A percentile compares a stretch with the other conserved stretches of the same genome.
Conservation (phyloP, 2,113 vertebrate species). For the Nycticebus coucang region DNA sequence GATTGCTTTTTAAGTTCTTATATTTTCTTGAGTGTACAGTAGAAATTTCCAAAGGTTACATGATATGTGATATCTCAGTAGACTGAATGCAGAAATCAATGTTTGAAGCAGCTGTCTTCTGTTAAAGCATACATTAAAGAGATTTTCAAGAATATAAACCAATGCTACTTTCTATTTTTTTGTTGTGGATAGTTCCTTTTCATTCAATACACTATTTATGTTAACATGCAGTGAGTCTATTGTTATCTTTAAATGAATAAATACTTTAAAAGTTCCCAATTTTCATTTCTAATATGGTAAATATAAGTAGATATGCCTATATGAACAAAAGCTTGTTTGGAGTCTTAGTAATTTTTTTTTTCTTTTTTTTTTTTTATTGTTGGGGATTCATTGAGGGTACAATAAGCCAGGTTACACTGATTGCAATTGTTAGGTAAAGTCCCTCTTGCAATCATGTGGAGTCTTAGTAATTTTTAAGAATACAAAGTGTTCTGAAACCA, state of each 20-base stretch:
- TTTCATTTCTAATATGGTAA: slow-evolving; percentile 45
- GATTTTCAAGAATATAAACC: slow-evolving; percentile 37
- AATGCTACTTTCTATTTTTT: background rate
- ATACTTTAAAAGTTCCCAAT: background rate
- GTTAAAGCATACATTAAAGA: slow-evolving; percentile 15
- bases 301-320: slow-evolving; percentile 11
- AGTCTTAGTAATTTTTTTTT: slow-evolving; percentile 43
- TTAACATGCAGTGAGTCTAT: background rate
- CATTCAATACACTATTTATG: slow-evolving; percentile 19
- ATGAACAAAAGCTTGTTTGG: background rate
- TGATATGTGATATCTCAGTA: background rate
- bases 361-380: no score
- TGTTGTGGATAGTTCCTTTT: background rate
- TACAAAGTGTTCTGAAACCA: background rate
- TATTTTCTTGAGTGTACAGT: slow-evolving; percentile 9
- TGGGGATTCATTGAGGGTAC: no score
- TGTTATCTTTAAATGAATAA: slow-evolving; percentile 36
- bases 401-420: no score
- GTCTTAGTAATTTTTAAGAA: slow-evolving; percentile 40
- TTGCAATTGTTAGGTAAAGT: no score
- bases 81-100: background rate
- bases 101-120: slow-evolving; percentile 18
- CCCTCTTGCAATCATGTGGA: no score
- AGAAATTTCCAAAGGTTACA: background rate
- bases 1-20: background rate